Percentiles rank a stretch among this genome's conserved stretches.
Conservation (phyloP, 2,113 vertebrate genomes). For the Dendropsophus ebraccatus region DNA sequence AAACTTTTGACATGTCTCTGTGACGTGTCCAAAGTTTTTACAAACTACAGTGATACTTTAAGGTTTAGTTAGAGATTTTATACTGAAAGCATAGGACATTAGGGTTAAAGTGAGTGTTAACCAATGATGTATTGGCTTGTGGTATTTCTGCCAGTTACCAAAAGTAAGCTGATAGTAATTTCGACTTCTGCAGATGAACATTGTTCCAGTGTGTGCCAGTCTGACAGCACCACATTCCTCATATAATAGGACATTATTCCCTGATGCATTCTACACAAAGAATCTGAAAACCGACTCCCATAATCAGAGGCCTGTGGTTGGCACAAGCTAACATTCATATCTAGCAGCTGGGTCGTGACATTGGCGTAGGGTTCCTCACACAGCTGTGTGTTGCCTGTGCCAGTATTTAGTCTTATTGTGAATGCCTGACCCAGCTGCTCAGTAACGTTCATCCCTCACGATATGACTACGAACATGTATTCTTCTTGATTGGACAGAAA, state of each 20-base stretch:
- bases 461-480: constrained; percentile 50
- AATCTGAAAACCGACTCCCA: constrained; percentile 58
- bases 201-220: constrained; percentile 59
- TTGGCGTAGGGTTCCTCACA: constrained; percentile 57
- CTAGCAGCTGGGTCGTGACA: constrained; percentile 60
- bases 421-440: constrained; percentile 66
- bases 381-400: constrained; percentile 66
- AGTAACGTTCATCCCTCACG: constrained; percentile 65
- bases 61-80: not conserved
- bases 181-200: constrained; percentile 51
- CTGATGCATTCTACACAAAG: constrained; percentile 63
- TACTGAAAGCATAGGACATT: not conserved
- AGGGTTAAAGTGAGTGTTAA: constrained; percentile 26
- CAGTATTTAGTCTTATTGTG: constrained; percentile 59
- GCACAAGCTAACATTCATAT: constrained; percentile 57
- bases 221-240: constrained; percentile 55
- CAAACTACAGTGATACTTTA: no score
- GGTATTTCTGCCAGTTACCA: constrained; percentile 27
- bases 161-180: constrained; percentile 50
- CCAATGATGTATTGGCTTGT: not conserved
- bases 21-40: no score
- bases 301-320: constrained; percentile 49
- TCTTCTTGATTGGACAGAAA: constrained; percentile 20
- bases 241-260: constrained; percentile 63
- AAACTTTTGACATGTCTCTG: no score